Evolutionary conservation across 2,113 vertebrate species (phyloP), one percentile per base, ranked within the genome.

Genomic region (Heteronetta atricapilla): DNA sequence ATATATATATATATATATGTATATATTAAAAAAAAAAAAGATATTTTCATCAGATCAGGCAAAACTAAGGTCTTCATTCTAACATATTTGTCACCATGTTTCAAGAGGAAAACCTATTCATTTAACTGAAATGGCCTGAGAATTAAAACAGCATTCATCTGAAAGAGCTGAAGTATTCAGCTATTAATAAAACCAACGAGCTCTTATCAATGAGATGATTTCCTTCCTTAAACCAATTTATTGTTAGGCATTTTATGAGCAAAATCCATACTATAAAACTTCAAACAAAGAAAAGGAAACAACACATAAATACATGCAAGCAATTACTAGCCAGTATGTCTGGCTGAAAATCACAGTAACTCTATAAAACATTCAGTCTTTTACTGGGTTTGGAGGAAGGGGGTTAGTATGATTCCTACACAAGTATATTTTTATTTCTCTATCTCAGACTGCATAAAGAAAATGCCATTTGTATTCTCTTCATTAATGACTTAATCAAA

Each of bases 111-210:
- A 91, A 76, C 28, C 63, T 92, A 90, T 77, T 91, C 31, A 55
- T 90, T 92, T 88, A 53, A 67, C 60, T 81, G 59, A 90, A 95
- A 88, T 21, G 56, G 60, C 31, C 34, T 1, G 1, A 86, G 88
- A 78, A 88, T 80, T 92, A 90, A 90, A 56, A 55, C 64, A 92
- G 68, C 20, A 4, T 78, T 92, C 86, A 90, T 81, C 33, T 0
- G 0, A 88, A 86, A 76, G 22, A 93, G 56, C 3, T n/a, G 66
- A 93, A 84, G 20, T 36, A 84, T 60, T 90, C 73, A 64, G 34
- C 86, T 86, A 38, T 60, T 94, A 88, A 90, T 88, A 92, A 95
- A 97, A 88, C 73, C 68, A 86, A 52, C 59, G 70, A 70, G 38
- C 42, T 84, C 92, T 84, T 82, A 95, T 58, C 88, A 90, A 14